Percentiles rank a stretch among this genome's conserved stretches.
These are phyloP conservation scores for Manacus vitellinus DNA, from an alignment of 2,113 vertebrate species.

Conservation along the genomic window DNA sequence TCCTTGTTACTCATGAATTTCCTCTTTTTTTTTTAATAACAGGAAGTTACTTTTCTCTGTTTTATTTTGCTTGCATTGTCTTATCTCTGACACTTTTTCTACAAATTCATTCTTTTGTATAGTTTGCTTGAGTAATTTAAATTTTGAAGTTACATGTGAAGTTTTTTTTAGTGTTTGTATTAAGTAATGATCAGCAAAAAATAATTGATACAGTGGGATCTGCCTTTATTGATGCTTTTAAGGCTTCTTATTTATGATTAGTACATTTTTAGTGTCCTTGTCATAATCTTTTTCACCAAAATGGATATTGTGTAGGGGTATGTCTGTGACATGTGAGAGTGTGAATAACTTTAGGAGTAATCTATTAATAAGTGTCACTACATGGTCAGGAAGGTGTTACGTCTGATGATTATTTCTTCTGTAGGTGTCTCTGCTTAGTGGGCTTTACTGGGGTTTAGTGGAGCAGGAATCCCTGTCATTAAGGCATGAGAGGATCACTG, in stretches of 20 bases:
- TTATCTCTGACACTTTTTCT: not conserved
- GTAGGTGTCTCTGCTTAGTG: not conserved
- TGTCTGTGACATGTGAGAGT: not conserved
- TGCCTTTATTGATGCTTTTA: not conserved
- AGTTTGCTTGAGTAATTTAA: not conserved
- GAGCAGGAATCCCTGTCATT: not conserved
- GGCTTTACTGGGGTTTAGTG: not conserved
- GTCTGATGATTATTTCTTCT: not conserved
- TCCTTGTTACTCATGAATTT: not conserved
- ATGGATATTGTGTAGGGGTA: not conserved
- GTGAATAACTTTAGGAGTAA: not conserved
- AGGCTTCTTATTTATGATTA: not conserved
- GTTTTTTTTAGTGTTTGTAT: not conserved
- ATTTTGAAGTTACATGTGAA: not conserved
- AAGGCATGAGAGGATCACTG: not conserved
- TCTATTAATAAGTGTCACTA: not conserved
- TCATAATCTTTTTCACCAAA: not conserved
- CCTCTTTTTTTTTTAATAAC: not conserved
- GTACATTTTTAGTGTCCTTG: not conserved
- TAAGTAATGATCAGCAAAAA: not conserved
- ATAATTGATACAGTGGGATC: not conserved
- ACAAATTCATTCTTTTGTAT: not conserved
- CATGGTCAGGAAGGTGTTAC: not conserved
- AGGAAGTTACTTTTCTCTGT: not conserved
- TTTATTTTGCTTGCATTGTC: not conserved